Conservation (phyloP, 2,888 invertebrate genomes). For the Ophion costatus region DNA sequence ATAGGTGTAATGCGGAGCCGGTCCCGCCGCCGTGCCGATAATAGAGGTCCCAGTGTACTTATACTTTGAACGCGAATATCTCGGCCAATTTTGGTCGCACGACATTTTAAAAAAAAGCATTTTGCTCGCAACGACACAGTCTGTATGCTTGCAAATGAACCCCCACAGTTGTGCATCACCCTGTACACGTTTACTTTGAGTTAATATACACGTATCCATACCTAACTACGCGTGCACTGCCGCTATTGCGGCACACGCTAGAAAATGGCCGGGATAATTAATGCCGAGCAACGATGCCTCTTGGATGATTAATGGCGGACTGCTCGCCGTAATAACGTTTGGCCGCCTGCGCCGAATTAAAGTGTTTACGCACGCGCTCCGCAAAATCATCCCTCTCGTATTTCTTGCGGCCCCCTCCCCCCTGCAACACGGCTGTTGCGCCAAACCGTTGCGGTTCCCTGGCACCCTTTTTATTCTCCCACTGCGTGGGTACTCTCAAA, state of each 20-base stretch:
- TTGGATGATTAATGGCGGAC: conserved; percentile 79
- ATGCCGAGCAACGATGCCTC: conserved; percentile 79
- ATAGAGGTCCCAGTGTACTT: no score
- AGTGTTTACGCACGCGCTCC: conserved; percentile 73
- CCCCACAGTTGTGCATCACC: neutral
- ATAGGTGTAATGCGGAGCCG: no score
- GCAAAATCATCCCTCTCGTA: conserved; percentile 12
- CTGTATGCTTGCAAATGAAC: neutral
- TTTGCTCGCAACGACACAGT: neutral
- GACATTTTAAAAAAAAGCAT: neutral
- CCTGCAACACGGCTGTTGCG: neutral
- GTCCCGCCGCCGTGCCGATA: no score
- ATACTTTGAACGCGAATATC: neutral
- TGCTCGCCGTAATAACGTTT: conserved; percentile 77
- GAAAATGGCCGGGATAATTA: conserved; percentile 81
- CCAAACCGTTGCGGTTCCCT: neutral
- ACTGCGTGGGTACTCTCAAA: neutral
- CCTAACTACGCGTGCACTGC: conserved; percentile 68
- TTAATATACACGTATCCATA: conserved; percentile 21
- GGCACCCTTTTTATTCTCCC: neutral
- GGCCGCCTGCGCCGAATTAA: conserved; percentile 76
- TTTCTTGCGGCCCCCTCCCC: neutral
- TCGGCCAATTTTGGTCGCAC: neutral
- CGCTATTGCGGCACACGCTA: conserved; percentile 69
- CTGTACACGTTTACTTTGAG: conserved; percentile 6